A percentile compares a stretch with the other conserved stretches of the same genome.
Conservation (phyloP, 2,888 invertebrate genomes). For the Prosapia bicincta region DNA sequence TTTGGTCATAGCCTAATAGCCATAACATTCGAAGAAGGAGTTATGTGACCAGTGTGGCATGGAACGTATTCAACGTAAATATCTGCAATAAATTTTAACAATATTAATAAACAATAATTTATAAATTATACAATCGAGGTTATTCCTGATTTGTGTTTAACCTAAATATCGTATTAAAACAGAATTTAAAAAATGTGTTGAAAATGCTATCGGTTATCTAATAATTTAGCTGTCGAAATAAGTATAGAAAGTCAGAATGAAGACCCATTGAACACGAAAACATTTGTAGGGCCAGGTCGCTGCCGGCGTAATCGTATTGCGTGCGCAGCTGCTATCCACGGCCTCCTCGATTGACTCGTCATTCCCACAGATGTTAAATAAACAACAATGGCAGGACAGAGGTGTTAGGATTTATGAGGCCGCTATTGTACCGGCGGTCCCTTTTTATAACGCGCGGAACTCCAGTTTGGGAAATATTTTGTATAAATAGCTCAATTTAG, state of each 20-base stretch:
- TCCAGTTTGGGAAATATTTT: background rate
- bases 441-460: background rate
- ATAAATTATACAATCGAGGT: too few relatives aligned
- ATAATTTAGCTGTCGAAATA: too few relatives aligned
- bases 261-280: background rate
- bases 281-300: background rate
- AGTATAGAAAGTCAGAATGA: background rate
- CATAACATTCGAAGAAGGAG: too few relatives aligned
- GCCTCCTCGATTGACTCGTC: background rate
- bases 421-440: background rate
- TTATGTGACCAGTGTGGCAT: too few relatives aligned
- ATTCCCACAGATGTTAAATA: constrained; percentile 2
- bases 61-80: too few relatives aligned
- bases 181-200: too few relatives aligned
- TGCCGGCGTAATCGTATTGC: background rate
- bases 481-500: constrained; percentile 2
- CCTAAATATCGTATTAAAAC: too few relatives aligned
- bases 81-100: too few relatives aligned
- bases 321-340: background rate
- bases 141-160: too few relatives aligned
- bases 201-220: too few relatives aligned
- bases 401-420: background rate
- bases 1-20: too few relatives aligned
- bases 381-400: background rate
- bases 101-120: too few relatives aligned